A percentile compares a stretch with the other conserved stretches of the same genome.
phyloP scores from a whole-genome alignment of 2,797 vertebrate species.

The Rhincodon typus region DNA sequence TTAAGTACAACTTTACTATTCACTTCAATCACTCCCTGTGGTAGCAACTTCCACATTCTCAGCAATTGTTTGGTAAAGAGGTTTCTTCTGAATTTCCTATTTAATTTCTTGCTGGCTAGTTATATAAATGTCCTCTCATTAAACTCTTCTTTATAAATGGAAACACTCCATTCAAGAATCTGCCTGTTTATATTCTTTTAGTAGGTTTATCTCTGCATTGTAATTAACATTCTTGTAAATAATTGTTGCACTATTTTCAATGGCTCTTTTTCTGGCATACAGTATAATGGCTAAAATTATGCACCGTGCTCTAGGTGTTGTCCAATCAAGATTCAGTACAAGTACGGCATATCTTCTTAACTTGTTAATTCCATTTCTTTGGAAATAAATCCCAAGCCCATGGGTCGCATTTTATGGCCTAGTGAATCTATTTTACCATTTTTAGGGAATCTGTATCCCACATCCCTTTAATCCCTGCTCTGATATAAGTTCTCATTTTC shows the following conservation, averaged over 20 bases:
- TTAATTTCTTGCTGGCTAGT: not conserved
- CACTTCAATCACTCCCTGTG: not conserved
- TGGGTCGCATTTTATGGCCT: too few relatives aligned
- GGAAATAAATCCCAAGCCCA: too few relatives aligned
- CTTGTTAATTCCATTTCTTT: too few relatives aligned
- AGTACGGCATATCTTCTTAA: too few relatives aligned
- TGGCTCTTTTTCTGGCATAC: too few relatives aligned
- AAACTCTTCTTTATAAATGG: not conserved
- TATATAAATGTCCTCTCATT: not conserved
- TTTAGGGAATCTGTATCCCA: too few relatives aligned
- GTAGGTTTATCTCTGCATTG: not conserved
- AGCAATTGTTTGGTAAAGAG: not conserved
- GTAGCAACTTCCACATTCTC: not conserved
- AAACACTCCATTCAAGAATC: not conserved
- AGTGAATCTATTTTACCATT: too few relatives aligned
- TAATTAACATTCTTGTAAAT: not conserved
- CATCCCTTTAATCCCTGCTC: too few relatives aligned
- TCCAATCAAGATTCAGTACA: too few relatives aligned
- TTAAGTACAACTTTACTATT: not conserved
- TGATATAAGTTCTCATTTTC: too few relatives aligned
- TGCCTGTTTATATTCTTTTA: not conserved
- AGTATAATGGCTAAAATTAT: too few relatives aligned
- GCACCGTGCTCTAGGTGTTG: too few relatives aligned
- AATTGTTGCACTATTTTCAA: not conserved
- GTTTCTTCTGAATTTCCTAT: not conserved